Conservation (phyloP, 2,797 vertebrate species). For the Schizopygopsis pylzovi region DNA sequence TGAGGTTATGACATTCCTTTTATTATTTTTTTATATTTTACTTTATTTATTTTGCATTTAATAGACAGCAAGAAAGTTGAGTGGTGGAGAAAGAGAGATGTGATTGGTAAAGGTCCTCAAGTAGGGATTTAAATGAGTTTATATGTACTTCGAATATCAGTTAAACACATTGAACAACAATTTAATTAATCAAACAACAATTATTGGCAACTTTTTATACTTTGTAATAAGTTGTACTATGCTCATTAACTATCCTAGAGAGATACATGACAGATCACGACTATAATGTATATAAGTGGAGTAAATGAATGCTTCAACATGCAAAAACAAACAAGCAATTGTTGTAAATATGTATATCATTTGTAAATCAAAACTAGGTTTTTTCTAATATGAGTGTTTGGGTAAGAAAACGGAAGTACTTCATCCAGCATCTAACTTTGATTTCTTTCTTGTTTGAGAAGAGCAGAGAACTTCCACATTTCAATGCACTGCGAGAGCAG, state of each 20-base stretch:
- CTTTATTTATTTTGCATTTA: too few relatives aligned
- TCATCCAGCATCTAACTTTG: slow-evolving; percentile 56
- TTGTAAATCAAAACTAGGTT: not conserved
- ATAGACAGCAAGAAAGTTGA: too few relatives aligned
- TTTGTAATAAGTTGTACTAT: not conserved
- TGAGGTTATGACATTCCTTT: too few relatives aligned
- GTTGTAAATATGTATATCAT: not conserved
- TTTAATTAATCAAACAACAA: not conserved
- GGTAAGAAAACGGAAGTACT: not conserved
- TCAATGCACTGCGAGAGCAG: slow-evolving; percentile 77
- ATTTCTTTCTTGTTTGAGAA: slow-evolving; percentile 76
- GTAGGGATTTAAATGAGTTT: not conserved
- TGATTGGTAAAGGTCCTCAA: not conserved
- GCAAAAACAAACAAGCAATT: not conserved
- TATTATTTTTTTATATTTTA: too few relatives aligned
- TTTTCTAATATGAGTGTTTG: not conserved
- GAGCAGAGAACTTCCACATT: slow-evolving; percentile 83
- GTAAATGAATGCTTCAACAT: not conserved
- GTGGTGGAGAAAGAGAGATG: too few relatives aligned
- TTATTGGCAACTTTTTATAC: not conserved
- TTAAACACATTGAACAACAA: not conserved
- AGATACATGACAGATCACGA: not conserved
- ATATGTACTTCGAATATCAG: not conserved
- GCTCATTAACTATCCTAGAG: not conserved
- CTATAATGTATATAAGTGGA: not conserved